phyloP scores from a whole-genome alignment of 1,140 invertebrate genomes.

The Psilanteris sp. region DNA sequence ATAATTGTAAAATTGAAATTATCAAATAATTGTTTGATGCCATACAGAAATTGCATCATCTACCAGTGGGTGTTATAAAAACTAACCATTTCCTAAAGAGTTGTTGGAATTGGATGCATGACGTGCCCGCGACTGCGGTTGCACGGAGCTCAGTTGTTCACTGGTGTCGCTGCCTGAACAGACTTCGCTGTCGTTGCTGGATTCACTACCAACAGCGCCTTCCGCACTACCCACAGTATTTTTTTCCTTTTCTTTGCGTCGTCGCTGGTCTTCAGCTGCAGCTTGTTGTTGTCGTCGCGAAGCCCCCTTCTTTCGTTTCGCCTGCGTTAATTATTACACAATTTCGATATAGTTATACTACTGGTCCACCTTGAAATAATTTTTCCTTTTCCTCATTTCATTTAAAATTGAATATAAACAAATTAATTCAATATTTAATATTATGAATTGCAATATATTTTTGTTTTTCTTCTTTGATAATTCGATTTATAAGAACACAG shows the following conservation, averaged over 20 bases:
- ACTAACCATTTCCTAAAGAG: conserved; percentile 79
- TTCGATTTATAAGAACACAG: too few species aligned
- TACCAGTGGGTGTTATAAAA: conserved; percentile 61
- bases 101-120: conserved; percentile 74
- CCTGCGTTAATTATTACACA: conserved; percentile 66
- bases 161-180: conserved; percentile 76
- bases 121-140: conserved; percentile 69
- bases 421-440: too few species aligned
- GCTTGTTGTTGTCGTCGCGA: conserved; percentile 75
- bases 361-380: background rate
- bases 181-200: conserved; percentile 78
- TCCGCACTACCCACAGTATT: conserved; percentile 54
- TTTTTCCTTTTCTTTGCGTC: conserved; percentile 75
- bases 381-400: background rate
- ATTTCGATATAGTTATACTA: conserved; percentile 24
- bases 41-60: background rate
- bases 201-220: conserved; percentile 72
- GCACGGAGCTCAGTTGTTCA: conserved; percentile 72
- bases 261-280: conserved; percentile 73
- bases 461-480: too few species aligned
- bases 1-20: background rate
- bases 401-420: too few species aligned
- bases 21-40: background rate
- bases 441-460: too few species aligned
- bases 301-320: conserved; percentile 79